A percentile compares a stretch with the other conserved stretches of the same genome.
Evolutionary conservation across 2,113 vertebrate species (phyloP).

Genomic region (Ptilonorhynchus violaceus): DNA sequence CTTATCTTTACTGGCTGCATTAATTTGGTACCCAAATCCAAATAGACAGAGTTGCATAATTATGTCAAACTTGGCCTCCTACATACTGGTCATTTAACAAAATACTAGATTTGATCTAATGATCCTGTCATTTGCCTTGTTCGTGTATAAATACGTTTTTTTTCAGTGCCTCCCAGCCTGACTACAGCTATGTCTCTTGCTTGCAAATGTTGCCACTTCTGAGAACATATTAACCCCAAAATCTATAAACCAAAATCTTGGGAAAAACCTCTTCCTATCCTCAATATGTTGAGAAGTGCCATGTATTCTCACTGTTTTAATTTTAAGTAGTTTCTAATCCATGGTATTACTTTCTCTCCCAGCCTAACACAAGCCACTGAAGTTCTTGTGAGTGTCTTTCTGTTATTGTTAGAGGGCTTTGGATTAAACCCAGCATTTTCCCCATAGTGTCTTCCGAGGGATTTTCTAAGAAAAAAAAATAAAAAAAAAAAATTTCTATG

Average conservation of each 20-base stretch:
- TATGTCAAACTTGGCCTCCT: neutral
- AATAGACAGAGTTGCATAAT: neutral
- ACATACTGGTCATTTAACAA: neutral
- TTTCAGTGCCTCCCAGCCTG: neutral
- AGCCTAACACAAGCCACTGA: neutral
- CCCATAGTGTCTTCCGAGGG: neutral
- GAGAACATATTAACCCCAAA: neutral
- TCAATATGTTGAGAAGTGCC: neutral
- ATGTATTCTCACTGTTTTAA: neutral
- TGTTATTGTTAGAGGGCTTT: neutral
- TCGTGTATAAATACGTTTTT: neutral
- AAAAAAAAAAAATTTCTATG: no score
- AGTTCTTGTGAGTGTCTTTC: neutral
- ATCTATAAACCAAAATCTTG: neutral
- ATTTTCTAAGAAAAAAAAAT: neutral
- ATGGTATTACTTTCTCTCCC: neutral
- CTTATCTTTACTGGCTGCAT: neutral
- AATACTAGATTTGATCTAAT: neutral
- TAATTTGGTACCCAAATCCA: neutral
- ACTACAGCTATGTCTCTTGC: neutral
- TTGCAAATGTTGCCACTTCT: neutral
- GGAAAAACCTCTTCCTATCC: neutral
- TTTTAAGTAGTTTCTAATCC: neutral
- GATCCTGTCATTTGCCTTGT: neutral
- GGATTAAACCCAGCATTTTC: neutral